Evolutionary conservation across 2,888 invertebrate genomes (phyloP), one percentile per base, ranked within the genome.

Genomic region (Stegophylla sp.): DNA sequence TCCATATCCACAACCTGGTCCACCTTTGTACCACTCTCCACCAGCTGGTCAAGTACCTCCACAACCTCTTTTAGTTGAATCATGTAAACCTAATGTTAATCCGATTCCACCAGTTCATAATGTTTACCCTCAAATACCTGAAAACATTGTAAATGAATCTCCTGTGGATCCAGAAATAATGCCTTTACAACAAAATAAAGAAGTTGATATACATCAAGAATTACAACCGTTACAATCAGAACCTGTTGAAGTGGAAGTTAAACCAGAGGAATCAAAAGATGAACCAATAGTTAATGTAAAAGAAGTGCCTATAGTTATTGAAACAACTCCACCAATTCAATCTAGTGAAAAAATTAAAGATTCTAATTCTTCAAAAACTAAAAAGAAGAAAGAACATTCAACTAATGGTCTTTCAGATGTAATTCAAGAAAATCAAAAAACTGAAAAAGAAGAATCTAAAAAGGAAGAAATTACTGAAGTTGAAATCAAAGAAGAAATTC

Each of bases 331-430:
- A 41, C 45, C 82, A n/a, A 61, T 69, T 64, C 64, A 59, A 48
- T 41, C 82, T 64, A 34, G 66, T 73, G 73, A 77, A 69, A 66
- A 83, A 77, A 71, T 64, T 48, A 71, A 72, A 48, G 73, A 71
- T 48, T 45, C 45, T 84, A 83, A 59, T 83, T 79, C 56, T 84
- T 83, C 64, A 81, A 79, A 82, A 82, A 82, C 64, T 73, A 83
- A 64, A 71, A 72, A 72, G 23, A 79, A 79, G 26, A 79, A 79
- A 51, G 79, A 71, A n/a, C 13, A n/a, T 41, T 23, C 28, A 1
- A 9, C 61, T 34, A 51, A 61, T 61, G 63, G 51, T 48, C 9
- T 51, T 45, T 41, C 61, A 71, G 48, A 79, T 41, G 26, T 79
- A 3, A 17, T 79, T 23, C 45, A 23, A 69, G 69, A 79, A 34